phyloP scores from a whole-genome alignment of 2,113 vertebrate species.

The Pionites leucogaster region DNA sequence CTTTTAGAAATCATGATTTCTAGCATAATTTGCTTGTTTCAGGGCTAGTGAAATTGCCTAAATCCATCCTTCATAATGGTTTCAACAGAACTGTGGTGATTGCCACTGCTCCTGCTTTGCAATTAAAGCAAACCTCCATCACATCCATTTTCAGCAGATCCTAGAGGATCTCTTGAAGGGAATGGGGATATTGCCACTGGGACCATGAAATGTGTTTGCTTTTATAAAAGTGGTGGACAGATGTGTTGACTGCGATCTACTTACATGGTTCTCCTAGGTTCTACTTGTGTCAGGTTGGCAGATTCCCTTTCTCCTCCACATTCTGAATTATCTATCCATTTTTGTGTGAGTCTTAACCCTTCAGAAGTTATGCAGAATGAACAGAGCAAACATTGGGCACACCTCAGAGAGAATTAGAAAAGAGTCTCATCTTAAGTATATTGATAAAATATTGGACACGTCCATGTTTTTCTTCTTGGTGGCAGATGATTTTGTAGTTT shows the following conservation, averaged over 20 bases:
- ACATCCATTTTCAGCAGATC: background rate
- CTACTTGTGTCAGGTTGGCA: background rate
- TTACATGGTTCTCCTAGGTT: background rate
- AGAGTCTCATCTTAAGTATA: background rate
- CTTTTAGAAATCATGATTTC: background rate
- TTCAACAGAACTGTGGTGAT: background rate
- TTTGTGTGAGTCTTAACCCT: background rate
- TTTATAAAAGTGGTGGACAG: background rate
- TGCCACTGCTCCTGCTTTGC: background rate
- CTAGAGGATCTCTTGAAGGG: background rate
- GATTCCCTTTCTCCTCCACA: background rate
- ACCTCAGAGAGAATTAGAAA: background rate
- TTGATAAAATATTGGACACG: background rate
- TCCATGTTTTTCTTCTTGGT: background rate
- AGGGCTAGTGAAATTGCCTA: background rate
- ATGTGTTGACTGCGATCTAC: background rate
- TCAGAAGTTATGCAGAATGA: background rate
- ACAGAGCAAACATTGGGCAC: background rate
- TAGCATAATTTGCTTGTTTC: background rate
- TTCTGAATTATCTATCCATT: background rate
- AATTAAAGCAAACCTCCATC: background rate
- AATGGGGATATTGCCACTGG: background rate
- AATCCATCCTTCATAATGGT: background rate
- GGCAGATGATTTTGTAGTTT: background rate
- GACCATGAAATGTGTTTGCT: background rate